Evolutionary conservation across 2,113 vertebrate species (phyloP).

Genomic region (Gymnarchus niloticus): DNA sequence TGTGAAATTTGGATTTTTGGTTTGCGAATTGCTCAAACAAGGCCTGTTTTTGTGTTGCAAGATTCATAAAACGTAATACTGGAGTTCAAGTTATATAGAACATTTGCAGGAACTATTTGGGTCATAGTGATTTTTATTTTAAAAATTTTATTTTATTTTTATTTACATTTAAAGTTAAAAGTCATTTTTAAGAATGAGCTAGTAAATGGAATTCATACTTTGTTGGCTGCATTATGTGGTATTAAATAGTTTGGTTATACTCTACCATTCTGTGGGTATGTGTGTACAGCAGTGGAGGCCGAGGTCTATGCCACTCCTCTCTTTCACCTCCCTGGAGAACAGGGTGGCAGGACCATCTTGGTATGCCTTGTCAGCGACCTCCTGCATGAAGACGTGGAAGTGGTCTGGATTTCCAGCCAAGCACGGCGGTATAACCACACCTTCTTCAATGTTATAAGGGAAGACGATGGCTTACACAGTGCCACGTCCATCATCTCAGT

Average conservation of each 20-base stretch:
- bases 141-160: too few relatives aligned
- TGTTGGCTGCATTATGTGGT: neutral
- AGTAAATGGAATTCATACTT: neutral
- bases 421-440: slow-evolving; percentile 12
- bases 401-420: slow-evolving; percentile 52
- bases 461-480: slow-evolving; percentile 32
- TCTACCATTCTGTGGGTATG: neutral
- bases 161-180: too few relatives aligned
- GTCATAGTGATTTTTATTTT: slow-evolving; percentile 11
- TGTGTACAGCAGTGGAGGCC: slow-evolving; percentile 33
- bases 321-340: slow-evolving; percentile 54
- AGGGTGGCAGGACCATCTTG: slow-evolving; percentile 56
- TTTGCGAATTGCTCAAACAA: neutral
- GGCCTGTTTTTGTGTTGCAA: neutral
- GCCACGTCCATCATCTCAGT: slow-evolving; percentile 47
- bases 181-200: neutral
- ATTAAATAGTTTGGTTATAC: neutral
- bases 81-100: neutral
- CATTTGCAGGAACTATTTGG: neutral
- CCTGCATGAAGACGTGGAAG: slow-evolving; percentile 48
- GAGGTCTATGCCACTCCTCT: slow-evolving; percentile 52
- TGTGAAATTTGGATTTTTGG: neutral
- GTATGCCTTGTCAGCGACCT: slow-evolving; percentile 62
- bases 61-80: slow-evolving; percentile 5
- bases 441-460: slow-evolving; percentile 36